phyloP scores from a whole-genome alignment of 1,140 invertebrate genomes.

The Drosophila albomicans region DNA sequence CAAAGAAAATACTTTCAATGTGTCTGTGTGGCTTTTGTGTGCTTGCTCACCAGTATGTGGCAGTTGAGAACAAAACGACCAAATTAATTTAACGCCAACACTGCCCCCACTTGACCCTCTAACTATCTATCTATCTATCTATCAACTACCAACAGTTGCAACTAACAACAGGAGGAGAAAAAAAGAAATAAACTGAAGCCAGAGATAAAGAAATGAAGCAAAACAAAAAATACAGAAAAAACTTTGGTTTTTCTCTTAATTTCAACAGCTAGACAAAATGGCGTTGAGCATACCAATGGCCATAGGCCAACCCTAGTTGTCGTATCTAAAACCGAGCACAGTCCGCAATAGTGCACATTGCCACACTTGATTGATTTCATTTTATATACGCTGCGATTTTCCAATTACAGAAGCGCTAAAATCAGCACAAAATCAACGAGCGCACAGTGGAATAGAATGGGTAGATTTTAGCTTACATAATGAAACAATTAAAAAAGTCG shows the following conservation, averaged over 20 bases:
- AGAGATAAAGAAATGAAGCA: constrained; percentile 63
- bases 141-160: constrained; percentile 37
- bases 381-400: constrained; percentile 79
- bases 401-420: constrained; percentile 81
- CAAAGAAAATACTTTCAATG: constrained; percentile 33
- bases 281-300: constrained; percentile 58
- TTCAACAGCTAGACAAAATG: constrained; percentile 60
- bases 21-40: constrained; percentile 19
- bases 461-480: too few relatives aligned
- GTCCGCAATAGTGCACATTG: constrained; percentile 65
- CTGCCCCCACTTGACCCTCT: neutral
- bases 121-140: neutral
- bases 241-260: constrained; percentile 58
- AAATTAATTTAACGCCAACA: constrained; percentile 77
- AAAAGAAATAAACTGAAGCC: constrained; percentile 63
- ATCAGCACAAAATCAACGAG: constrained; percentile 75
- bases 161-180: constrained; percentile 44
- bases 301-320: constrained; percentile 35
- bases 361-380: constrained; percentile 83
- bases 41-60: constrained; percentile 1
- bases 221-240: constrained; percentile 32
- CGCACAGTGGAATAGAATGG: constrained; percentile 43
- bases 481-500: too few relatives aligned
- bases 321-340: constrained; percentile 43
- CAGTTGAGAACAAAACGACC: constrained; percentile 63